Conservation (phyloP, 2,113 vertebrate species). For the Malurus melanocephalus region DNA sequence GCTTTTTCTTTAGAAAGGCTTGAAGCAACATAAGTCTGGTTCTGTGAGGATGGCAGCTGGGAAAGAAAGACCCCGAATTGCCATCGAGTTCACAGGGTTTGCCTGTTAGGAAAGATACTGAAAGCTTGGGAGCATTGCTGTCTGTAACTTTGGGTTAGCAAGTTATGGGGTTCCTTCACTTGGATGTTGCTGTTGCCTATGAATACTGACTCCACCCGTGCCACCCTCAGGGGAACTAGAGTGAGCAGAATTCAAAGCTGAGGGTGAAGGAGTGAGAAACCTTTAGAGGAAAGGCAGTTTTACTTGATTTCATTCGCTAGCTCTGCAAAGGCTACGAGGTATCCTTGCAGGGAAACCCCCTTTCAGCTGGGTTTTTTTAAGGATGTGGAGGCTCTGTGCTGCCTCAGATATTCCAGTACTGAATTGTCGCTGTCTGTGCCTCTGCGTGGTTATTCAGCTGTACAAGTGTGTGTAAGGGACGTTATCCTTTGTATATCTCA, state of each 20-base stretch:
- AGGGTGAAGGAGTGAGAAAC: not conserved
- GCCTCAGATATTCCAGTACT: accelerated
- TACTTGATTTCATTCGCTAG: not conserved
- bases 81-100: not conserved
- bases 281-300: not conserved
- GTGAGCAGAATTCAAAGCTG: not conserved
- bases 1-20: not conserved
- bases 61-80: not conserved
- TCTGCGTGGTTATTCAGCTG: not conserved
- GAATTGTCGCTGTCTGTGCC: too few species aligned
- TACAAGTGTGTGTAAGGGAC: too few species aligned
- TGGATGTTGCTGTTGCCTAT: not conserved
- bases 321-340: accelerated
- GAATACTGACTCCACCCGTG: not conserved
- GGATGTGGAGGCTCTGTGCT: not conserved
- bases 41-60: not conserved
- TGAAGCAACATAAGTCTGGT: not conserved
- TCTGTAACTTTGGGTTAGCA: not conserved
- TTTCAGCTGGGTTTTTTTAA: not conserved
- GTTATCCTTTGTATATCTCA: accelerated
- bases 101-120: accelerated
- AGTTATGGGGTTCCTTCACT: accelerated
- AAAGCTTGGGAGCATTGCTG: not conserved
- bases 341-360: accelerated
- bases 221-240: too few species aligned